Evolutionary conservation across 92 coral and sea anemone genomes (phyloP).

Genomic region (Diadumene lineata): DNA sequence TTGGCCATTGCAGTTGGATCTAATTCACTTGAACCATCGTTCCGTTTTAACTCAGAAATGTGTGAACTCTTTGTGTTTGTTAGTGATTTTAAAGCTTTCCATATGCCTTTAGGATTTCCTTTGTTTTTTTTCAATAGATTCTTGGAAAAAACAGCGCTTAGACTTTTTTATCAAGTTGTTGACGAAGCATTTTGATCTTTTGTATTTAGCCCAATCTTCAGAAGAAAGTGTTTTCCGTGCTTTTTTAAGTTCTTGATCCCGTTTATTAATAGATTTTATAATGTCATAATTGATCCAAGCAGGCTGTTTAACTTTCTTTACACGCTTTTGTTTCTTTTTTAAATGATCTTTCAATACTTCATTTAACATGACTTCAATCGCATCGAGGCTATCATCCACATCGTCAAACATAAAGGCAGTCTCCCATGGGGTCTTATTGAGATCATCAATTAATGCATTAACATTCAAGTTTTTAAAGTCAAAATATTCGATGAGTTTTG

Average conservation of each 20-base stretch:
- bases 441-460: conserved; percentile 4
- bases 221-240: conserved; percentile 12
- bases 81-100: not conserved
- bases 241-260: conserved; percentile 21
- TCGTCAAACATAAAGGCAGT: conserved; percentile 27
- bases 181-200: conserved; percentile 1
- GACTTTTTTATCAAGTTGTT: not conserved
- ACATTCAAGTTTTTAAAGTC: conserved; percentile 33
- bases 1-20: no score
- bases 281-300: conserved; percentile 25
- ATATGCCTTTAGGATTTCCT: not conserved
- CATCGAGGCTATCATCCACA: conserved; percentile 6
- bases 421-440: conserved; percentile 17
- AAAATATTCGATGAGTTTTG: conserved; percentile 35
- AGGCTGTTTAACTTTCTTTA: conserved; percentile 20
- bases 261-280: not conserved
- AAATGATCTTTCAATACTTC: conserved; percentile 25
- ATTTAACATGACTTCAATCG: conserved; percentile 10
- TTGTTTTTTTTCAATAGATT: not conserved
- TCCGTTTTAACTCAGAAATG: no score
- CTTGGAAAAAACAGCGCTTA: no score
- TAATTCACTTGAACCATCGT: no score
- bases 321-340: conserved; percentile 22
- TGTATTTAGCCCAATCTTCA: conserved; percentile 14
- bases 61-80: not conserved